Base-by-base conservation (phyloP, 2,113 vertebrate species). In the Hydropotes inermis region DNA sequence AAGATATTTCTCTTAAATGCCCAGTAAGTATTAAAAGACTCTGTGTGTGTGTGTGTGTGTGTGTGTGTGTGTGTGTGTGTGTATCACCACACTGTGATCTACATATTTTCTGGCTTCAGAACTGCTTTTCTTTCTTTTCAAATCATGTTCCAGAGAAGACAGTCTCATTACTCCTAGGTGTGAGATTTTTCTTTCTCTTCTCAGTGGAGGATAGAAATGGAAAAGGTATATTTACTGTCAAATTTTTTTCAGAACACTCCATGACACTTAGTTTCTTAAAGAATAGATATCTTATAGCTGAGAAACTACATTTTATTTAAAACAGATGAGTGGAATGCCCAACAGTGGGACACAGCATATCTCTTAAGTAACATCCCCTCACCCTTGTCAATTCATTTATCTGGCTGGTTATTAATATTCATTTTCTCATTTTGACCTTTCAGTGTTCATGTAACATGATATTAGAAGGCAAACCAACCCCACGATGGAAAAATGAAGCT, bases 241-340 rank as follows among this genome's bases (percentile, higher is more conserved):
- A 98, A 98, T 94, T 97, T 27, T 95, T 96, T 98, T 98, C 97
- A 98, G 98, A 97, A 98, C 95, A 97, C 95, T 96, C 97, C 85
- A 1, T 96, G 93, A 99, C 94, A 98, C 98, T 98, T 97, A 98
- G 97, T 98, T 98, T 98, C 97, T 98, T 98, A 97, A 98, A 97
- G 58, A 91, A 74, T 36, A 82, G n/a, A 39, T 57, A 86, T 96
- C 98, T 97, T 97, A 95, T 89, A 98, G 97, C 97, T 98, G 93
- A 98, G 97, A 94, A 97, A 97, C 91, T 97, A 91, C 92, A 88
- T 95, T 98, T 98, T 97, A 98, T 98, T 98, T 96, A 97, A 98
- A 98, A 98, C 98, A 98, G 97, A 99, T 98, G 98, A 98, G 96
- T 96, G 97, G 91, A 91, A 98, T 98, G 98, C 92, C 81, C 94